Evolutionary conservation across 2,888 invertebrate genomes (phyloP).

Genomic region (Mesodorylaimus sp.): DNA sequence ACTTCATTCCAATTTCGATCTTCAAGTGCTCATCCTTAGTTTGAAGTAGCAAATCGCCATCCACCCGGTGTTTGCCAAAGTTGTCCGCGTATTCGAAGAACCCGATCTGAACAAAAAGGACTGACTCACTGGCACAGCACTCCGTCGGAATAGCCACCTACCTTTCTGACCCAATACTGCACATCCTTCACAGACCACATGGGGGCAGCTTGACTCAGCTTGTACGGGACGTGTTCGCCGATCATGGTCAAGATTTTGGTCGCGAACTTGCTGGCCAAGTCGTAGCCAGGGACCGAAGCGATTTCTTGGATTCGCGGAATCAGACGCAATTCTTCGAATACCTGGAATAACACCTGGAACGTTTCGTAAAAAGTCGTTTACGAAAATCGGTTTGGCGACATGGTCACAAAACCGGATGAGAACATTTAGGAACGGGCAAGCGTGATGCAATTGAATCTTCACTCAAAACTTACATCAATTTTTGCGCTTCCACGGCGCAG

Average conservation of each 20-base stretch:
- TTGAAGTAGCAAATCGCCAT: slow-evolving; percentile 76
- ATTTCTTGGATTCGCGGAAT: no score
- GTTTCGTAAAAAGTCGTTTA: no score
- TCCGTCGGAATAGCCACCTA: slow-evolving; percentile 15
- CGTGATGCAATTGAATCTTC: no score
- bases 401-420: no score
- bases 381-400: no score
- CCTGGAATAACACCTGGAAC: no score
- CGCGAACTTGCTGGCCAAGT: neutral
- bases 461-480: neutral
- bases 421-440: no score
- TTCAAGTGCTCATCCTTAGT: slow-evolving; percentile 69
- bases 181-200: slow-evolving; percentile 90
- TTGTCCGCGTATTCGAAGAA: slow-evolving; percentile 59
- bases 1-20: slow-evolving; percentile 63
- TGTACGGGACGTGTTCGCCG: slow-evolving; percentile 85
- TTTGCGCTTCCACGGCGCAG: neutral
- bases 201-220: slow-evolving; percentile 84
- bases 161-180: slow-evolving; percentile 82
- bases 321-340: no score
- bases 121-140: neutral
- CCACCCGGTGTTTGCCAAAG: slow-evolving; percentile 73
- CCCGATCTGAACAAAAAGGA: slow-evolving; percentile 44
- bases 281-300: no score
- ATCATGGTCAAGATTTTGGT: slow-evolving; percentile 40